Base-by-base conservation (phyloP, 2,888 invertebrate genomes). In the Papilio gigon region DNA sequence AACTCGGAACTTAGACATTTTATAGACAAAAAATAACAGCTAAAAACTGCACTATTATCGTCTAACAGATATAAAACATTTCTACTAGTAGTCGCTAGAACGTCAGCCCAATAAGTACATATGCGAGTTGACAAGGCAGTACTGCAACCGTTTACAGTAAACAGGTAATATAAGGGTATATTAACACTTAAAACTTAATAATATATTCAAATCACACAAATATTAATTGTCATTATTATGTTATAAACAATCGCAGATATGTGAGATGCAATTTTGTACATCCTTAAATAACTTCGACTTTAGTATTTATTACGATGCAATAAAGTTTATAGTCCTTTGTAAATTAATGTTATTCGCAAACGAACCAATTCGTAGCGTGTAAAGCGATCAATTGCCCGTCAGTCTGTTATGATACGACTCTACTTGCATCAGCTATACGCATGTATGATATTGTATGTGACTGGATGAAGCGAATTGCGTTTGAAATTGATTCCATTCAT, bases 331-430 rank as follows among this genome's bases (percentile, higher is more conserved):
- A 61, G 1, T 67, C 17, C n/a, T n/a, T 1, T 60, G 17, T 59
- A 22, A 60, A 1, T 37, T 35, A 70, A 37, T 70, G 68, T 40
- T 66, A 12, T 58, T 35, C 12, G 40, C 37, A 30, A 35, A 44
- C 37, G 50, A 65, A 59, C 64, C 70, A 74, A 74, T 73, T 74
- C 68, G 76, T 75, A 67, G 73, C 74, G 73, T 78, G 76, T 82
- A 80, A 77, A 82, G 74, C 77, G 76, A 83, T 82, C 83, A 83
- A 83, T 82, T 84, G 80, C 80, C 75, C 72, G 74, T 73, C 71
- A 75, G 71, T 77, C 72, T 73, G 76, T 76, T 77, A 80, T 80
- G 80, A 82, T 82, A 80, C 76, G 79, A 78, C 80, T 76, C 71
- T 80, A 79, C 83, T 82, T 79, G 74, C 76, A 77, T 77, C 76